Base-by-base conservation (phyloP, 2,113 vertebrate genomes). In the Menidia beryllina region DNA sequence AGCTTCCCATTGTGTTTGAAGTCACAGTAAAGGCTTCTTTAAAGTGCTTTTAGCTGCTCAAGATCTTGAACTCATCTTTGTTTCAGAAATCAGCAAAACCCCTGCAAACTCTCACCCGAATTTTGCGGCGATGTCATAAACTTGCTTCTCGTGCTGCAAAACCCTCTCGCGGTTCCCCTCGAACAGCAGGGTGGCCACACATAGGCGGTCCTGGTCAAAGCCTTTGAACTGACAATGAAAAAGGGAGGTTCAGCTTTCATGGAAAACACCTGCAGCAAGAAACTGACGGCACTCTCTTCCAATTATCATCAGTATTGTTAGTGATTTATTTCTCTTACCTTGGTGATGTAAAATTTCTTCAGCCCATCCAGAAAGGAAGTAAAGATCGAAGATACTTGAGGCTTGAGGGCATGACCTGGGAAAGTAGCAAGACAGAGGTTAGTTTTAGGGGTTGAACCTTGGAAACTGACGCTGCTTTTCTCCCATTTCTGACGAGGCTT, bases 341-440 rank as follows among this genome's bases (percentile, higher is more conserved):
- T 99, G 67, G 98, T 99, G 90, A 99, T 98, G 93, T 99, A 99
- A 93, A 99, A 97, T 81, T 95, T 99, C 93, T 99, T 99, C 92
- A 99, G 85, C 53, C 98, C 98, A 62, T 99, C 97, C 92, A 99
- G 88, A 95, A 99, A 98, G 11, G 97, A 98, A 17, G 97, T 99
- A 94, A 99, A 99, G 89, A 98, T 95, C 68, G 98, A 99, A 75
- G 98, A 96, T 89, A 98, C 97, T 94, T 98, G 98, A 91, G 97
- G 97, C 92, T 99, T 99, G 90, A 99, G 95, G 72, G 98, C 97
- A 82, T 98, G 96, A 92, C 97, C 98, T 99, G 89, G 66, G 63
- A 61, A 75, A 58, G 77, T 45, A 82, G 15, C 55, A 84, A 71
- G n/a, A n/a, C n/a, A 62, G 47, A 75, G 56, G 62, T 81, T 55